These are phyloP conservation scores for Teleopsis dalmanni DNA, from an alignment of 1,140 invertebrate species.

Conservation along the genomic window DNA sequence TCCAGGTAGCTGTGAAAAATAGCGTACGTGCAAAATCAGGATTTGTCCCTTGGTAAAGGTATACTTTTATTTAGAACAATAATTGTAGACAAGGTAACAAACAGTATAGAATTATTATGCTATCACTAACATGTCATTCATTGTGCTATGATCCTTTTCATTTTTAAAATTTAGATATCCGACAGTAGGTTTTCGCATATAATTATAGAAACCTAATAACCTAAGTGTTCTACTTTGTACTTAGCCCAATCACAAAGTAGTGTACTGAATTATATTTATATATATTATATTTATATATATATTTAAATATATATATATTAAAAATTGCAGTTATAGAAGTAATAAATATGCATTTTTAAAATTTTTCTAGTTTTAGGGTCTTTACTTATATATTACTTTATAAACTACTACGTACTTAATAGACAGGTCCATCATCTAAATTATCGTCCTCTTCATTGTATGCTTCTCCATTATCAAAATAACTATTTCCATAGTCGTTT, in stretches of 20 bases:
- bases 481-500: slow-evolving; percentile 73
- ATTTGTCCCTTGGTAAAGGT: no score
- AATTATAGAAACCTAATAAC: no score
- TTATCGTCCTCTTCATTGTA: slow-evolving; percentile 83
- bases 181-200: no score
- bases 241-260: neutral
- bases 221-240: no score
- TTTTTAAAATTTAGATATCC: no score
- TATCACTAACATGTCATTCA: no score
- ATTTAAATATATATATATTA: neutral
- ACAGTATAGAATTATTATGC: no score
- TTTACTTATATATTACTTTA: slow-evolving; percentile 4
- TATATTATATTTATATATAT: neutral
- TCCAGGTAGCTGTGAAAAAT: no score
- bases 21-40: no score
- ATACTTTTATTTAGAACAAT: no score
- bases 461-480: slow-evolving; percentile 81
- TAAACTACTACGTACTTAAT: slow-evolving; percentile 40
- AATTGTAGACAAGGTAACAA: no score
- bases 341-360: neutral
- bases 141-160: no score
- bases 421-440: slow-evolving; percentile 67
- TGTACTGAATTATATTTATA: neutral
- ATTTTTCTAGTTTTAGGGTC: neutral
- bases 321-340: slow-evolving; percentile 1